These are phyloP conservation scores for Ischnura elegans DNA, from an alignment of 2,888 invertebrate species.

Conservation along the genomic window DNA sequence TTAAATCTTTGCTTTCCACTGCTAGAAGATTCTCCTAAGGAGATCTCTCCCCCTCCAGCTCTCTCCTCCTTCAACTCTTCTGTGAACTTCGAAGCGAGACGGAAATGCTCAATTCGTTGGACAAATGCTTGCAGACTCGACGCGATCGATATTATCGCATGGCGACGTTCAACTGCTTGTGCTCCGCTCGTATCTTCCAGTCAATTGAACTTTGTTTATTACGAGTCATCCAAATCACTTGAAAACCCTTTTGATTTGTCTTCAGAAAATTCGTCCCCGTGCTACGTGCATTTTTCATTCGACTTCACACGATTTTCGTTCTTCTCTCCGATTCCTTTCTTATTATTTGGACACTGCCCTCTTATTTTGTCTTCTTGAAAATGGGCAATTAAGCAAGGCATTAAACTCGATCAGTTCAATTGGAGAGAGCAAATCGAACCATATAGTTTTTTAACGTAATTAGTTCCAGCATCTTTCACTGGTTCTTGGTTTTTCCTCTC, in stretches of 20 bases:
- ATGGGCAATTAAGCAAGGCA: neutral
- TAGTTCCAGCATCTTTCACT: neutral
- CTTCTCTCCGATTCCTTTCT: neutral
- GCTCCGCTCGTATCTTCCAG: neutral
- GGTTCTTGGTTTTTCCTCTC: neutral
- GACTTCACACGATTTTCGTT: neutral
- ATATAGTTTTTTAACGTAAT: neutral
- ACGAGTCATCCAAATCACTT: neutral
- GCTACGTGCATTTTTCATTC: neutral
- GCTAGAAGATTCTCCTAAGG: too few species aligned
- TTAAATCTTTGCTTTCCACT: too few species aligned
- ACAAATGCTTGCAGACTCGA: neutral
- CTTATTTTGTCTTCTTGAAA: too few species aligned
- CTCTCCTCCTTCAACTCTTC: too few species aligned
- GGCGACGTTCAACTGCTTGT: neutral
- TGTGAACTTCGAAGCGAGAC: too few species aligned
- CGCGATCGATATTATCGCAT: neutral
- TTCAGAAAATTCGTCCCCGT: neutral
- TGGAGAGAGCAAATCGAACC: neutral
- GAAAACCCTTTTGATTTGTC: neutral
- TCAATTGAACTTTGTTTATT: neutral
- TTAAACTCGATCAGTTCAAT: neutral
- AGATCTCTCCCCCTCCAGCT: too few species aligned
- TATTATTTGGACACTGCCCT: too few species aligned
- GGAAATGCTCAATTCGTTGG: too few species aligned